Conservation (phyloP, 2,888 invertebrate genomes). For the Rotaria sp. region DNA sequence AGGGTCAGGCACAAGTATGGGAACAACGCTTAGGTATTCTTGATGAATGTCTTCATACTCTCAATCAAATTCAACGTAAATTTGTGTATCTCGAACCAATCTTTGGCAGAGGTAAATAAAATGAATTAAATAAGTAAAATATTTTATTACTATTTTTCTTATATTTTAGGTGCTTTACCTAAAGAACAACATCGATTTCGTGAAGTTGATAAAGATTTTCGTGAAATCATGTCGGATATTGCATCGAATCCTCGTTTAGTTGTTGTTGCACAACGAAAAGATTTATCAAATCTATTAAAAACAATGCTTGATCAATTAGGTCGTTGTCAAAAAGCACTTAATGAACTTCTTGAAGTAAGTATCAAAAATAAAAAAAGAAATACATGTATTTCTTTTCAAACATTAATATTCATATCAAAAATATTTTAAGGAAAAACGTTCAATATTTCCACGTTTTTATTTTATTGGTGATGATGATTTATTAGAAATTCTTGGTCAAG, state of each 20-base stretch:
- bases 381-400: background rate
- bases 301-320: slow-evolving; percentile 77
- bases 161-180: slow-evolving; percentile 63
- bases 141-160: background rate
- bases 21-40: slow-evolving; percentile 71
- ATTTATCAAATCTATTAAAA: slow-evolving; percentile 67
- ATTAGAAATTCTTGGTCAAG: slow-evolving; percentile 85
- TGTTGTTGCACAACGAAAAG: slow-evolving; percentile 64
- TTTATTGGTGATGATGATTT: slow-evolving; percentile 96
- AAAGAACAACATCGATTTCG: slow-evolving; percentile 71
- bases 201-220: slow-evolving; percentile 77
- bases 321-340: slow-evolving; percentile 84
- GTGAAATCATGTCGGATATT: slow-evolving; percentile 72
- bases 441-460: slow-evolving; percentile 85
- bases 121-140: background rate
- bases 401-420: no score
- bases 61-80: slow-evolving; percentile 76
- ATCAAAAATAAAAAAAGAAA: background rate
- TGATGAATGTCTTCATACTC: slow-evolving; percentile 68
- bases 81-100: slow-evolving; percentile 98
- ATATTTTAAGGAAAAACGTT: slow-evolving; percentile 73
- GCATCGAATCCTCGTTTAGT: slow-evolving; percentile 72
- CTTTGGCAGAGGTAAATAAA: slow-evolving; percentile 63
- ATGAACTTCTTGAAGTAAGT: slow-evolving; percentile 78
- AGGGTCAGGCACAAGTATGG: slow-evolving; percentile 73